These are phyloP conservation scores for Zaprionus ghesquierei DNA, from an alignment of 1,140 invertebrate genomes.

Conservation along the genomic window DNA sequence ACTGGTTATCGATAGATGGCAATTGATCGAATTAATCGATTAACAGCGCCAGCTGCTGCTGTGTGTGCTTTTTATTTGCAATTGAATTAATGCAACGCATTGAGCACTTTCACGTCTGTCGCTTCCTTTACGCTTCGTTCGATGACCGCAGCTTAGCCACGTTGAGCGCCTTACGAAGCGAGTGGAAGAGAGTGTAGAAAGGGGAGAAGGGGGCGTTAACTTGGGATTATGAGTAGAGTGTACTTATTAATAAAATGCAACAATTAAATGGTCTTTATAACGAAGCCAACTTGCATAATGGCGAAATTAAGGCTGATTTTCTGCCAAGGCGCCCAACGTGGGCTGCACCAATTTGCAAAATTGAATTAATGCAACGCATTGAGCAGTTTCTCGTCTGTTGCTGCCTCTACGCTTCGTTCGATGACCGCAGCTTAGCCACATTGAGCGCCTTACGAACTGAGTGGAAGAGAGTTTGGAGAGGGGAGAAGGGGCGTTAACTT, in stretches of 20 bases:
- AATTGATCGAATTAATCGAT: conserved; percentile 27
- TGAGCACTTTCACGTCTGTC: not conserved
- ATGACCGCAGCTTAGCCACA: not conserved
- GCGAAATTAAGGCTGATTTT: no score
- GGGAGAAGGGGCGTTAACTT: not conserved
- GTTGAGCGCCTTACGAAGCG: not conserved
- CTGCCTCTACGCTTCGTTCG: not conserved
- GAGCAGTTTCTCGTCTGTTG: not conserved
- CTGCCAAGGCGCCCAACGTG: conserved; percentile 20
- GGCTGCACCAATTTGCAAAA: conserved; percentile 2
- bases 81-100: conserved; percentile 11
- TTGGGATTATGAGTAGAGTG: not conserved
- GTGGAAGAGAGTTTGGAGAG: no score
- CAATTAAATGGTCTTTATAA: not conserved
- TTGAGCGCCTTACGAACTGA: no score
- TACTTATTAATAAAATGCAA: not conserved
- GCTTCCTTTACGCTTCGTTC: not conserved
- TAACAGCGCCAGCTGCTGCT: not conserved
- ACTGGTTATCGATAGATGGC: conserved; percentile 13
- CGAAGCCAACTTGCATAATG: no score
- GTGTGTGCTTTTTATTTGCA: conserved; percentile 10
- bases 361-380: conserved; percentile 10
- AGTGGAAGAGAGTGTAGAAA: no score
- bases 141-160: not conserved
- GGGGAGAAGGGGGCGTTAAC: not conserved